Evolutionary conservation across 1,140 invertebrate species (phyloP), one percentile per base, ranked within the genome.

Genomic region (Arctopsyche grandis): DNA sequence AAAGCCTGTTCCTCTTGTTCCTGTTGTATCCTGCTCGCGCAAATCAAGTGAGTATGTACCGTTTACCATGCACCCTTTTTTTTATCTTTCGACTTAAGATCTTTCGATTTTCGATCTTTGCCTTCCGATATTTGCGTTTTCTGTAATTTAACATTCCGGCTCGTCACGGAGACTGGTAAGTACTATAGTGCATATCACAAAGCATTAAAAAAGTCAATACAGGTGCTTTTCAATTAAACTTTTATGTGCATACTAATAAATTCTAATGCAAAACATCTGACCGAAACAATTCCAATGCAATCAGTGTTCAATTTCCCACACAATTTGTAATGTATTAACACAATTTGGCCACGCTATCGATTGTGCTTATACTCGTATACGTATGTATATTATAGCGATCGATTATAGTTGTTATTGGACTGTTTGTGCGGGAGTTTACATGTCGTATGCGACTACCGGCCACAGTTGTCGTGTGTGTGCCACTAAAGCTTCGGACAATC

Each of bases 401-500:
- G 48, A 16, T 52, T 16, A 16, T 52, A 3, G 1, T 52, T 52
- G 10, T 52, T 52, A 52, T 52, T 52, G 48, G 10, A 12, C 12
- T 3, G 48, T 52, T 52, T 52, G 10, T 12, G 12, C 16, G 48
- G 3, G 4, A 52, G 16, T 52, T 16, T 1, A 52, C 48, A 52
- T 52, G 48, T 10, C 9, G 10, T 38, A 38, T 70, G 38, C 26
- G n/a, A 16, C 26, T 29, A 38, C 69, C 69, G 24, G 19, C 12
- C 63, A 69, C 63, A 69, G 63, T 69, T 69, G 63, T 70, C 22
- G 69, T 70, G 26, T 70, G 38, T 70, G 69, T 70, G 22, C 69
- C 69, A 74, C 70, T 74, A 74, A 74, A 74, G 46, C 70, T 26
- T 46, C n/a, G 38, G 43, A 74, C 70, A 74, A 74, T 74, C 70